Conservation (phyloP, 2,113 vertebrate species). For the Xiphophorus maculatus region DNA sequence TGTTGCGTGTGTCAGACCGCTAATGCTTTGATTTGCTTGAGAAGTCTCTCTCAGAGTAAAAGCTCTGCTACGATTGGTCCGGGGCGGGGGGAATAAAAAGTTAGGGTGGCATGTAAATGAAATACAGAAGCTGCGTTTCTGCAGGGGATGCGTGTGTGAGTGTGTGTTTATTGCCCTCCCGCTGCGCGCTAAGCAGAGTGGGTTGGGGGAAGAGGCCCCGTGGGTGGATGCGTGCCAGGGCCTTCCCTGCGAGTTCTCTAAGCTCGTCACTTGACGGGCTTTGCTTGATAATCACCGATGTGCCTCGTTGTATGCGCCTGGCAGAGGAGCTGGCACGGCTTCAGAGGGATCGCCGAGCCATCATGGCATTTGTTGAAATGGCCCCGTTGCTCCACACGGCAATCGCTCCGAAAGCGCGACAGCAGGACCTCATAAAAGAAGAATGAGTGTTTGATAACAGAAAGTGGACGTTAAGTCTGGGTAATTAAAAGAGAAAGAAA, state of each 20-base stretch:
- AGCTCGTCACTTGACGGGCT: slow-evolving; percentile 68
- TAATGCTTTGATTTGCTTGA: slow-evolving; percentile 30
- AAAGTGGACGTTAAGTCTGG: slow-evolving; percentile 1
- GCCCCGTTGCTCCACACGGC: slow-evolving; percentile 43
- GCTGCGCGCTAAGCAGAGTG: slow-evolving; percentile 58
- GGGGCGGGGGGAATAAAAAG: slow-evolving; percentile 30
- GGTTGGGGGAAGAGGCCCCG: slow-evolving; percentile 49
- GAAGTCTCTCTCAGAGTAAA: slow-evolving; percentile 56
- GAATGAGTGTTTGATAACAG: slow-evolving; percentile 31
- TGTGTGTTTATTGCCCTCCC: slow-evolving; percentile 50
- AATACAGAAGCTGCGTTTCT: slow-evolving; percentile 59
- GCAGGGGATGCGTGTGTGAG: slow-evolving; percentile 37
- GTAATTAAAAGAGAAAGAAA: background rate
- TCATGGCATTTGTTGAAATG: slow-evolving; percentile 69
- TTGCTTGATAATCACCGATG: slow-evolving; percentile 62
- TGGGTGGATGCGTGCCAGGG: slow-evolving; percentile 64
- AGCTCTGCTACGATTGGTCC: slow-evolving; percentile 21
- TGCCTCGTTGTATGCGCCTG: slow-evolving; percentile 27
- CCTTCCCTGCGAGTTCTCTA: slow-evolving; percentile 53
- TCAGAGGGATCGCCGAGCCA: slow-evolving; percentile 36
- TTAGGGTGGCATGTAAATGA: slow-evolving; percentile 51
- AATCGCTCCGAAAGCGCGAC: slow-evolving; percentile 34
- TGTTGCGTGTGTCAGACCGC: slow-evolving; percentile 14
- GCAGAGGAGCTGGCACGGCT: slow-evolving; percentile 27
- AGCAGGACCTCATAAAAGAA: slow-evolving; percentile 58